Base-by-base conservation (phyloP, 2,797 vertebrate genomes). In the Triplophysa bombifrons region DNA sequence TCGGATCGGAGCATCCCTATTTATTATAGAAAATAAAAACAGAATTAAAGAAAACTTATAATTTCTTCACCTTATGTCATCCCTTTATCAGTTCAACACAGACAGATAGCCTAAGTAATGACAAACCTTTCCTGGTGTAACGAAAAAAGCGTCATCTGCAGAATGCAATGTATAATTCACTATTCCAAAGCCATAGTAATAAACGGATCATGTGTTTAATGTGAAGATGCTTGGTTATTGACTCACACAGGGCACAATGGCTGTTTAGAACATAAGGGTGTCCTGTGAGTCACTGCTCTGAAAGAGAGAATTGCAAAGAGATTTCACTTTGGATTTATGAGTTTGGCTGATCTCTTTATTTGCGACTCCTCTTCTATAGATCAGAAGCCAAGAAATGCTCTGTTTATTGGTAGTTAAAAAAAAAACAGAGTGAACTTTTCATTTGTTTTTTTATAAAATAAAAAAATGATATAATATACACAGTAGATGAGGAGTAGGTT, bases 241-340 rank as follows among this genome's bases (percentile, higher is more conserved):
- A 78, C 55, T 78, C 56, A 78, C 67, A 70, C 4, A 3, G 17
- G 68, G 13, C 50, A 71, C 16, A 1, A 38, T 34, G 25, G 11
- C 25, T 41, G n/a, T 61, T 60, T 56, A 30, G 25, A 67, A 76
- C 64, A 44, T 41, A 41, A 22, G 51, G 27, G n/a, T 53, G 20
- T 34, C 13, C 5, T 60, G 41, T 25, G 55, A 69, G 22, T 76
- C 41, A 58, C 17, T 60, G 34, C 53, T 58, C 44, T 20, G 38
- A 41, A 14, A 51, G 51, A 64, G 12, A 48, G 22, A 46, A 10
- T 11, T 53, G n/a, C 16, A 58, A 55, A 55, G 30, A 56, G 51
- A 10, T 67, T 64, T 34, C 27, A 34, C 14, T 63, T 6, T 19
- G 60, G 30, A 38, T 64, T 64, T 76, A 64, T 7, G 74, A 56